Base-by-base conservation (phyloP, 1,140 invertebrate species). In the Cherax quadricarinatus region DNA sequence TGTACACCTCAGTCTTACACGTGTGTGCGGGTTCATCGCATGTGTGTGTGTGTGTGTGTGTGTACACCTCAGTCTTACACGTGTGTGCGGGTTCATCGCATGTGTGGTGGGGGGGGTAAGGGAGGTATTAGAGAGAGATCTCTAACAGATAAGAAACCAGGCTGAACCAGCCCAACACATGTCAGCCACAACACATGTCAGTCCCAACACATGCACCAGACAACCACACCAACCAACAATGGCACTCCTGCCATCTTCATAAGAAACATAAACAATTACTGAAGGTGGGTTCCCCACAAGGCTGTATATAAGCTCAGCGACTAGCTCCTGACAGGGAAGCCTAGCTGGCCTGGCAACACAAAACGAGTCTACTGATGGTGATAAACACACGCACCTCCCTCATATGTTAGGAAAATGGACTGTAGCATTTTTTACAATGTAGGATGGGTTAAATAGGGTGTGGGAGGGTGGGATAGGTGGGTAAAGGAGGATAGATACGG, bases 201-300 rank as follows among this genome's bases (percentile, higher is more conserved):
- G 30, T 2, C n/a, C n/a, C n/a, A n/a, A n/a, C 30, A 41, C 30
- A 41, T 41, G 0, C 30, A 41, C 30, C 30, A 41, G 30, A 41
- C 30, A 41, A 41, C 30, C 30, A 41, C 30, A 41, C 30, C 30
- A 41, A 41, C 0, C 30, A 80, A 60, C 79, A 51, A 21, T 82
- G 80, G 88, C 88, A 79, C 80, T 70, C 88, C 88, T 83, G 79
- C 88, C 88, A 66, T 82, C 79, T 82, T 89, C 88, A 82, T 89
- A 89, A 89, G 83, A 80, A 89, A 89, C 83, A 89, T 89, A 82
- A 89, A 89, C 88, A 89, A 89, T 89, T 89, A 89, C 83, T 79
- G 88, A 41, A 89, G 79, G 51, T 16, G 49, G 88, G 51, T 79
- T 81, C 70, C 88, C 79, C 83, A 89, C 88, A 89, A 70, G 88